Evolutionary conservation across 2,888 invertebrate genomes (phyloP).

Genomic region (Agapostemon virescens): DNA sequence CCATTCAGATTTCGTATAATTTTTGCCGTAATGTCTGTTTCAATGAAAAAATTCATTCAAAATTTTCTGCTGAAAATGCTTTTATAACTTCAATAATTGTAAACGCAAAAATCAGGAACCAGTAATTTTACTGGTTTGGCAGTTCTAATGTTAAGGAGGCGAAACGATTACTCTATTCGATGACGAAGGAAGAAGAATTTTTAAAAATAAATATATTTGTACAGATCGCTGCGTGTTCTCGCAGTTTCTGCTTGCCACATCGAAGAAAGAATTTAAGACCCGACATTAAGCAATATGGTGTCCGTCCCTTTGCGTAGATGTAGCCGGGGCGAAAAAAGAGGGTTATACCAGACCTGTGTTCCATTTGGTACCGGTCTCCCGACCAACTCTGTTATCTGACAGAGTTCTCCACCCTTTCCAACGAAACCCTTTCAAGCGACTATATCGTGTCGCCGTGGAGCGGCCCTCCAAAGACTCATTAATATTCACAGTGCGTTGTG

Average conservation of each 20-base stretch:
- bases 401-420: conserved; percentile 34
- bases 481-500: conserved; percentile 76
- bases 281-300: conserved; percentile 2
- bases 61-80: too few species aligned
- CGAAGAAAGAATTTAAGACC: neutral
- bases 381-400: conserved; percentile 40
- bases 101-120: too few species aligned
- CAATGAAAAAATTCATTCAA: too few species aligned
- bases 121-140: too few species aligned
- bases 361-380: conserved; percentile 36
- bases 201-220: neutral
- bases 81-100: too few species aligned
- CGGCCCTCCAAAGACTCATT: conserved; percentile 67
- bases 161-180: neutral
- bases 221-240: neutral
- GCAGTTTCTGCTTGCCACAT: neutral
- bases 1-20: too few species aligned
- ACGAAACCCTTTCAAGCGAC: conserved; percentile 43
- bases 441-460: conserved; percentile 33
- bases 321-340: conserved; percentile 54
- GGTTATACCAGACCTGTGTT: conserved; percentile 67
- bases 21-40: too few species aligned
- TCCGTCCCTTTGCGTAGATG: neutral
- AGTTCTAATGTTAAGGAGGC: too few species aligned
- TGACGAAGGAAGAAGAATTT: neutral